Base-by-base conservation (phyloP, 2,888 invertebrate species). In the Julus scanicus region DNA sequence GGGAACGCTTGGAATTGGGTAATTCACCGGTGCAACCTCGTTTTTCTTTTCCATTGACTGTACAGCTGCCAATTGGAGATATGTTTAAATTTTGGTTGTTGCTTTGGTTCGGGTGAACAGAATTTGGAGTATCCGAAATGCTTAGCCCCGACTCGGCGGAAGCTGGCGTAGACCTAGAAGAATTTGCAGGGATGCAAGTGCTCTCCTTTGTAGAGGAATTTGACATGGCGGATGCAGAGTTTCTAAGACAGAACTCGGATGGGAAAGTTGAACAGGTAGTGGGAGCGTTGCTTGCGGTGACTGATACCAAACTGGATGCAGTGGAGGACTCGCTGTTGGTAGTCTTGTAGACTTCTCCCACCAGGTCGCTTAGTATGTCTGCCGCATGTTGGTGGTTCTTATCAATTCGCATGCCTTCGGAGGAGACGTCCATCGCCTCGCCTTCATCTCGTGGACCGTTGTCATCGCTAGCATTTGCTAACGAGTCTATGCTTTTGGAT, bases 361-460 rank as follows among this genome's bases (percentile, higher is more conserved):
- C 89, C 13, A 89, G 40, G 40, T 89, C 89, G 20, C 88, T 83
- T 5, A 89, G 87, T 40, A 89, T 63, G 53, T 89, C 89, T 15
- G 48, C 29, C 6, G 39, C 20, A 8, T 87, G 85, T 44, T 48
- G 85, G 17, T 13, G 85, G 11, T 29, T 29, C 44, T 85, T 85
- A 4, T n/a, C 29, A 5, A 20, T 29, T 85, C 20, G 85, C 85
- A 48, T 29, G 85, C 11, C 11, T 49, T 44, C 85, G 29, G 85
- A 20, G 5, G 48, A n/a, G 15, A 85, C 49, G 29, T 85, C 49
- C 44, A 85, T 44, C 85, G 44, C 29, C 2, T 29, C 48, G 8
- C 13, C 17, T n/a, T 29, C 44, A 3, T 44, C 49, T 15, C 44
- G 6, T 15, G n/a, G 85, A 1, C 40, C 48, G 29, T 15, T 29